Base-by-base conservation (phyloP, 2,113 vertebrate genomes). In the Orthonyx spaldingii region DNA sequence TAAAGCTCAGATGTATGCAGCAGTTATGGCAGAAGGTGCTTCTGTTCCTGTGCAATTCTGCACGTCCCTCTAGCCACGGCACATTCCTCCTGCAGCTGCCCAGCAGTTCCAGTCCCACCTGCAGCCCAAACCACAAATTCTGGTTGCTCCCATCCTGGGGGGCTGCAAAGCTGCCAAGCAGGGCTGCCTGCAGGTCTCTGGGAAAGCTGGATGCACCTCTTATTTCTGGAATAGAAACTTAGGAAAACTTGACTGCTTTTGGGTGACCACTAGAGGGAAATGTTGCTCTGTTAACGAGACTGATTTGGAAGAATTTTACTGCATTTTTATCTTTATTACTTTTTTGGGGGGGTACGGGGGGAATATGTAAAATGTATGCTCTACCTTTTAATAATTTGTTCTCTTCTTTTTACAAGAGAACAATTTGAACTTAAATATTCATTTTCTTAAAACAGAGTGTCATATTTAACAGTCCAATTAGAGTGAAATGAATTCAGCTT, bases 241-340 rank as follows among this genome's bases (percentile, higher is more conserved):
- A 22, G 21, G 39, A 33, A 55, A 17, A 10, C 5, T 3, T 5
- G 27, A 10, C 21, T 76, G 28, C 47, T 2, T 6, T 10, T 5
- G 33, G 12, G 11, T 65, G 14, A 52, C 97, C 98, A 94, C 97
- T 97, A 98, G 98, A 97, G 98, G 98, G 98, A 96, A 98, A 97
- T 90, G 65, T 98, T 98, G 98, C 74, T 96, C 98, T 98, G 97
- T 72, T 94, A 80, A 97, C 89, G 17, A 68, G 55, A 13, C 4
- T 1, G 1, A 13, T 56, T 9, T 4, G n/a, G 3, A 5, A 3
- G 3, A 5, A 20, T 5, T 23, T 33, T 42, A 37, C 21, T 72
- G 44, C 13, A 9, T 46, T 74, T 90, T 71, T 56, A 32, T 37
- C 44, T 60, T n/a, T 61, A n/a, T 41, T 57, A 4, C n/a, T n/a